phyloP scores from a whole-genome alignment of 2,888 invertebrate species.

The Hedya salicella region DNA sequence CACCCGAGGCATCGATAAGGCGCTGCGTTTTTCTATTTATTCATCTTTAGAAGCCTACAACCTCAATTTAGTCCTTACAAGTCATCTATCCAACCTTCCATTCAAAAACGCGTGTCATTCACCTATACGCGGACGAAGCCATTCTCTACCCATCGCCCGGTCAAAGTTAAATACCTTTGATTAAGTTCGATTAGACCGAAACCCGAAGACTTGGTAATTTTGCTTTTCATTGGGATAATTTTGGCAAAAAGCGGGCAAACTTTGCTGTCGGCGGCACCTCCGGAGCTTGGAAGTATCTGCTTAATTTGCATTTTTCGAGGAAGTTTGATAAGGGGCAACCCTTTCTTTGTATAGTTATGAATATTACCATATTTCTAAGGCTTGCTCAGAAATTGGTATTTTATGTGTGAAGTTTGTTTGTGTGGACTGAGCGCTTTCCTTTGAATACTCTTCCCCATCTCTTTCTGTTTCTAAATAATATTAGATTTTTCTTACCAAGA shows the following conservation, averaged over 20 bases:
- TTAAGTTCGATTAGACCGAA: conserved; percentile 27
- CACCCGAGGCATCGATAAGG: too few relatives aligned
- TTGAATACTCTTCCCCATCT: too few relatives aligned
- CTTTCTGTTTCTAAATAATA: too few relatives aligned
- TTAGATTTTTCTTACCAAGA: too few relatives aligned
- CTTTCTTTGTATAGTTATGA: neutral
- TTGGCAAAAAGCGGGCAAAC: conserved; percentile 23
- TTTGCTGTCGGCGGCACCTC: conserved; percentile 4
- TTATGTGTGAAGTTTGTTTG: neutral
- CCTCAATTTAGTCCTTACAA: too few relatives aligned
- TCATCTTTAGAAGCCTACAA: too few relatives aligned
- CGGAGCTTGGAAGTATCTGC: neutral
- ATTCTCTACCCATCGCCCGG: conserved; percentile 6
- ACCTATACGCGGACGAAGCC: neutral
- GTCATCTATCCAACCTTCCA: neutral
- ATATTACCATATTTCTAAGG: neutral
- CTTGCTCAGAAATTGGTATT: neutral
- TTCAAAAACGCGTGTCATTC: conserved; percentile 14
- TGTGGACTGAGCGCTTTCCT: too few relatives aligned
- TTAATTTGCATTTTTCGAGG: conserved; percentile 26
- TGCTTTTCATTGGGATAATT: conserved; percentile 34
- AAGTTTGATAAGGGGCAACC: conserved; percentile 18
- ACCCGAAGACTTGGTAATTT: conserved; percentile 27
- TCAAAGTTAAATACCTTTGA: conserved; percentile 14
- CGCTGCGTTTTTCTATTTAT: too few relatives aligned